Percentiles rank a stretch among this genome's conserved stretches.
Evolutionary conservation across 2,888 invertebrate genomes (phyloP).

Genomic region (Bibio marci): DNA sequence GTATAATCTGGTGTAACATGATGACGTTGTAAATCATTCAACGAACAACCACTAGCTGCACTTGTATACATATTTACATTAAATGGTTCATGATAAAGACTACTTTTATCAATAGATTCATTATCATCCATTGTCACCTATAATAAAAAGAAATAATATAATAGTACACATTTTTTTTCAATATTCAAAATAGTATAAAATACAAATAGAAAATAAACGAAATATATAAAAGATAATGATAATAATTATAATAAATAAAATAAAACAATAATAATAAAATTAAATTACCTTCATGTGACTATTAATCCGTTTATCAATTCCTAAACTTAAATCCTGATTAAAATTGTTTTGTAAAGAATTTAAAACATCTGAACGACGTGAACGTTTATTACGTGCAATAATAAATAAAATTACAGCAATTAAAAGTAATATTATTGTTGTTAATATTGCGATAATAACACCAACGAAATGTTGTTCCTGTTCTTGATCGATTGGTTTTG

Average conservation of each 20-base stretch:
- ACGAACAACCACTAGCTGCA: conserved; percentile 29
- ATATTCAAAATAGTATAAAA: not conserved
- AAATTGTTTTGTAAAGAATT: conserved; percentile 30
- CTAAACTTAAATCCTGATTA: conserved; percentile 26
- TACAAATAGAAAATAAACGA: not conserved
- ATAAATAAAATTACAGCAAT: conserved; percentile 53
- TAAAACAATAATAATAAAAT: conserved; percentile 9
- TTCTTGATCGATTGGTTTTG: conserved; percentile 37
- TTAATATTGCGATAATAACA: conserved; percentile 49
- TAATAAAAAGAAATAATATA: too few species aligned
- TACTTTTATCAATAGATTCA: conserved; percentile 31
- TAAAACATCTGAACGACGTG: conserved; percentile 27
- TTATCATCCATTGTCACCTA: conserved; percentile 30
- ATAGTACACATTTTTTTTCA: too few species aligned
- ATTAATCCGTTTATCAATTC: conserved; percentile 30
- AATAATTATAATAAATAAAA: not conserved
- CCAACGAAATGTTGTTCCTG: conserved; percentile 42
- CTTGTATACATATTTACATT: conserved; percentile 31
- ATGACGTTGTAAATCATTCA: conserved; percentile 31
- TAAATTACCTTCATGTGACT: conserved; percentile 29
- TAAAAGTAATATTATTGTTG: conserved; percentile 52
- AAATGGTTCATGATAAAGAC: conserved; percentile 32
- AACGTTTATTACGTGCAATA: conserved; percentile 43
- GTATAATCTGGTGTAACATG: conserved; percentile 38
- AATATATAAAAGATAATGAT: too few species aligned